phyloP scores from a whole-genome alignment of 2,113 vertebrate genomes.

The Hippocampus comes region DNA sequence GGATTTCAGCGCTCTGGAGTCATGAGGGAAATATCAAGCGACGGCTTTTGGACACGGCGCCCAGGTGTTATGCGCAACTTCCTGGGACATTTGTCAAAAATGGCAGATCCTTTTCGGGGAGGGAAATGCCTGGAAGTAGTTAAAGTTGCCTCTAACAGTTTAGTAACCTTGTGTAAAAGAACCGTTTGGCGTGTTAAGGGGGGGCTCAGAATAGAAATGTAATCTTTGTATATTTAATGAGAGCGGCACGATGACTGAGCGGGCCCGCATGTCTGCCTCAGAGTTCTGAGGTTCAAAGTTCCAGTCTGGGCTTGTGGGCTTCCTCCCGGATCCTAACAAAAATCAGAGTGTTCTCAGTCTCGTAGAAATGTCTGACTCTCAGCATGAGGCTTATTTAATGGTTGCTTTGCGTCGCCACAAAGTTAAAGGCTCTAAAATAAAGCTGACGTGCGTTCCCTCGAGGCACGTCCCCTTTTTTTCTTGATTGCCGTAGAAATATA shows the following conservation, averaged over 20 bases:
- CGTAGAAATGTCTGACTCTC: neutral
- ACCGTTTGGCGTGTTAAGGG: neutral
- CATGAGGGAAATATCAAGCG: slow-evolving; percentile 37
- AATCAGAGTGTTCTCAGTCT: no score
- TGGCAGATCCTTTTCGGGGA: slow-evolving; percentile 1
- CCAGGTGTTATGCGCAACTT: slow-evolving; percentile 10
- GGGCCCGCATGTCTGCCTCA: neutral
- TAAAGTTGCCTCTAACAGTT: slow-evolving; percentile 29
- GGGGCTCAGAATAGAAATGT: slow-evolving; percentile 56
- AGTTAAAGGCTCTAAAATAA: no score
- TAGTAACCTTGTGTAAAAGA: slow-evolving; percentile 32
- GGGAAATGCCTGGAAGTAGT: neutral
- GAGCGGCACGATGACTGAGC: slow-evolving; percentile 9
- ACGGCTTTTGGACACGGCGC: slow-evolving; percentile 14
- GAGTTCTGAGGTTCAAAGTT: neutral
- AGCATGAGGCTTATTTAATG: no score
- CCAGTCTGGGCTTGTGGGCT: neutral
- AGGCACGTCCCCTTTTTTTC: neutral
- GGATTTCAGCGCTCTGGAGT: neutral
- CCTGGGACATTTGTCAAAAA: slow-evolving; percentile 23
- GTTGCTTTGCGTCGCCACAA: no score
- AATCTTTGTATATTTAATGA: slow-evolving; percentile 59
- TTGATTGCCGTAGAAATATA: neutral
- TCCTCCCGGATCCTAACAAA: neutral
- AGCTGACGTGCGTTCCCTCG: no score